Percentiles rank a stretch among this genome's conserved stretches.
These are phyloP conservation scores for Electrophaes corylata DNA, from an alignment of 2,888 invertebrate species.

Conservation along the genomic window DNA sequence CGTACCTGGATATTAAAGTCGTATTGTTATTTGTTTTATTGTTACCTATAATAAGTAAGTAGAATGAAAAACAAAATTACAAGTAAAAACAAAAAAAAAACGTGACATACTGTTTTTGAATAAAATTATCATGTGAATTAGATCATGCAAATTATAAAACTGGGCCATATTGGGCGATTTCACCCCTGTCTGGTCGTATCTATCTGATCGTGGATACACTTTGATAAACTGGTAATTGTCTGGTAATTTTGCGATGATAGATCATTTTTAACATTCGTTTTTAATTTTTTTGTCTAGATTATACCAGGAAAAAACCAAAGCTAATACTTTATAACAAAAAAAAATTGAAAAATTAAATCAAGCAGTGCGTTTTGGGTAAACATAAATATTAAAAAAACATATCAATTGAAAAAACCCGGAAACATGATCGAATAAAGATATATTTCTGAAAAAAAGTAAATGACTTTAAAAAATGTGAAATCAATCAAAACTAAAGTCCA, in stretches of 20 bases:
- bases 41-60: background rate
- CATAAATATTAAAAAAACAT: too few species aligned
- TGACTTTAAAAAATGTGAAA: too few species aligned
- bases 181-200: conserved; percentile 49
- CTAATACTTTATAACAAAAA: too few species aligned
- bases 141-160: conserved; percentile 58
- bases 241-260: conserved; percentile 17
- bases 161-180: conserved; percentile 54
- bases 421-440: too few species aligned
- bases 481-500: background rate
- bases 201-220: conserved; percentile 26
- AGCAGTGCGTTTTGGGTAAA: too few species aligned
- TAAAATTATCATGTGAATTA: conserved; percentile 63
- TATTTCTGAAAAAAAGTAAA: too few species aligned
- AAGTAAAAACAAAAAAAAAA: conserved; percentile 4
- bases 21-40: too few species aligned
- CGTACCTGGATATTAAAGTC: too few species aligned
- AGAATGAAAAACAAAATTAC: background rate
- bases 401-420: too few species aligned
- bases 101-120: conserved; percentile 67
- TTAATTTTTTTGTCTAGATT: too few species aligned
- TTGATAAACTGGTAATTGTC: conserved; percentile 27
- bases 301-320: too few species aligned
- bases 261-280: conserved; percentile 7
- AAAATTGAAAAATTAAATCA: too few species aligned